Evolutionary conservation across 2,797 vertebrate genomes (phyloP).

Genomic region (Notolabrus celidotus): DNA sequence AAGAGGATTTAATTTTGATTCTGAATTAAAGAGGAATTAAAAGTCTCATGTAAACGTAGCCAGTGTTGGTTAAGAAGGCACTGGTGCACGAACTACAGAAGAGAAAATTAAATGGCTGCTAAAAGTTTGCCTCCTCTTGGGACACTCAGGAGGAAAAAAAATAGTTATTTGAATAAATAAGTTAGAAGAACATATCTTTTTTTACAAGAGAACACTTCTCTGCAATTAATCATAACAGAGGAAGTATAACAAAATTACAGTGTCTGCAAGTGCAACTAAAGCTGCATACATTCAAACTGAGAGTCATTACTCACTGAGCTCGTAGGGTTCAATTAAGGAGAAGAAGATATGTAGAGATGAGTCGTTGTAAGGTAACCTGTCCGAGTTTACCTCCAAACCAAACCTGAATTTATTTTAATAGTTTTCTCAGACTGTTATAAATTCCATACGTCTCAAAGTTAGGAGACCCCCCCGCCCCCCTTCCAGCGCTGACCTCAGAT

Average conservation of each 20-base stretch:
- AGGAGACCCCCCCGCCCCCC: constrained; percentile 3
- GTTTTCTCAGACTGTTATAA: constrained; percentile 4
- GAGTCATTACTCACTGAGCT: constrained; percentile 6
- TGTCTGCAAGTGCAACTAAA: constrained; percentile 4
- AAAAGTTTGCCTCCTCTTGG: not conserved
- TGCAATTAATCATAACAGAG: constrained; percentile 27
- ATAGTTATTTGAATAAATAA: not conserved
- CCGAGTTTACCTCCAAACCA: constrained; percentile 12
- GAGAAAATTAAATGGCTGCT: not conserved
- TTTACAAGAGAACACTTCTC: not conserved
- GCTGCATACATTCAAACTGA: constrained; percentile 4
- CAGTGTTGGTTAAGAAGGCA: too few species aligned
- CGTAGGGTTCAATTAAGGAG: not conserved
- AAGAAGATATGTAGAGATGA: constrained; percentile 5
- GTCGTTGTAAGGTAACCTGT: constrained; percentile 6
- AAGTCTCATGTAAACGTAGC: too few species aligned
- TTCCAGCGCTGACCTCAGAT: constrained; percentile 18
- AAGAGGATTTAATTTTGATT: too few species aligned
- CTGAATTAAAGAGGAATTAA: too few species aligned
- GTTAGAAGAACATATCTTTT: not conserved
- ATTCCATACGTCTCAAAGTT: not conserved
- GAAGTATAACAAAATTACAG: not conserved
- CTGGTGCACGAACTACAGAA: too few species aligned
- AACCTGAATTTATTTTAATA: constrained; percentile 7
- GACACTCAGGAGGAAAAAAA: too few species aligned